A percentile compares a stretch with the other conserved stretches of the same genome.
Evolutionary conservation across 2,113 vertebrate genomes (phyloP).

Genomic region (Aptenodytes patagonicus): DNA sequence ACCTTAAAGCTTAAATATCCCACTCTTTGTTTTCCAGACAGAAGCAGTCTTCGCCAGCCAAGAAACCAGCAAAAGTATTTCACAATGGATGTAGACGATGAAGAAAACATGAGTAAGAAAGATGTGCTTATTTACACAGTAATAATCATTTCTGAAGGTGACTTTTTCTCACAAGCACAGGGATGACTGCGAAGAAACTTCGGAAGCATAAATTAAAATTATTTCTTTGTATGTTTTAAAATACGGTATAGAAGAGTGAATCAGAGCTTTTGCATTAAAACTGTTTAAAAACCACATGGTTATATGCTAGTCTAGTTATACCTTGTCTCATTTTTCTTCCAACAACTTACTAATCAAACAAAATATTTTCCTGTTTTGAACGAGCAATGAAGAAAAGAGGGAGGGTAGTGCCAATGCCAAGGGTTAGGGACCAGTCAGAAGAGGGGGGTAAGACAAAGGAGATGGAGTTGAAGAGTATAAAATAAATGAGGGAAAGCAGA

Average conservation of each 20-base stretch:
- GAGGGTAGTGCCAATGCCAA: neutral
- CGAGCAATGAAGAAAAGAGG: neutral
- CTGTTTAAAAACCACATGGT: neutral
- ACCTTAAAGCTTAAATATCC: neutral
- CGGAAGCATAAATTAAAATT: neutral
- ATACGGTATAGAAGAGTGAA: neutral
- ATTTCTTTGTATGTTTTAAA: neutral
- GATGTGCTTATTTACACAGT: conserved; percentile 65
- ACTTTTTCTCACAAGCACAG: neutral
- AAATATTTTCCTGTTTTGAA: neutral
- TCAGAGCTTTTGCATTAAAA: neutral
- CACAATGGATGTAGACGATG: conserved; percentile 91
- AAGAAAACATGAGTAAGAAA: conserved; percentile 99
- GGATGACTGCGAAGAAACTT: neutral
- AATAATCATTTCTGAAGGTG: neutral
- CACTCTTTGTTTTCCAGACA: conserved; percentile 78
- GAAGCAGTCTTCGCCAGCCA: conserved; percentile 71
- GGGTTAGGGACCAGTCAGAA: neutral
- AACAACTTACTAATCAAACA: neutral
- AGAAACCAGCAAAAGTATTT: conserved; percentile 77
- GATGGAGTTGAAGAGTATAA: neutral
- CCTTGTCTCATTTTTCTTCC: neutral
- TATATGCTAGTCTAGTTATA: neutral
- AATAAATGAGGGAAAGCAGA: neutral
- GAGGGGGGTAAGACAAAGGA: neutral